Conservation (phyloP, 2,888 invertebrate genomes). For the Lapara coniferarum region DNA sequence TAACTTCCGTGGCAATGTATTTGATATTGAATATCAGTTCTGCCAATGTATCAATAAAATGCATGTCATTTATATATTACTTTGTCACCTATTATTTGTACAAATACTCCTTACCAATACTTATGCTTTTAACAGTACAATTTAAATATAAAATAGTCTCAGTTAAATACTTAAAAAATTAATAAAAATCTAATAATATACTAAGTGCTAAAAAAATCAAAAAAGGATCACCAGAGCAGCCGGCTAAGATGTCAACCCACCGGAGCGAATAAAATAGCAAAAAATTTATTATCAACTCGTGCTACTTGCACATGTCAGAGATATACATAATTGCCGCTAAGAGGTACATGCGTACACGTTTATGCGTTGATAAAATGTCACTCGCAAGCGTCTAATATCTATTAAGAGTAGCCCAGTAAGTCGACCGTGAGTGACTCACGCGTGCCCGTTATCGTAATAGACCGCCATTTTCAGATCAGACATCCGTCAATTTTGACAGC, state of each 20-base stretch:
- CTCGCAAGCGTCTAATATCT: not conserved
- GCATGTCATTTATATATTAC: too few species aligned
- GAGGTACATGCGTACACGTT: conserved; percentile 8
- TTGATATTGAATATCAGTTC: too few species aligned
- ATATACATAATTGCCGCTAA: conserved; percentile 13
- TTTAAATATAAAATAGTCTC: too few species aligned
- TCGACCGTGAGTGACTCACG: conserved; percentile 2
- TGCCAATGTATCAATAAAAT: too few species aligned
- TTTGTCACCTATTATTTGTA: too few species aligned
- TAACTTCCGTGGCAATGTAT: not conserved
- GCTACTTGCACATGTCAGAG: conserved; percentile 36
- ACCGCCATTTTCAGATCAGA: not conserved
- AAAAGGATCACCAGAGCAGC: conserved; percentile 5
- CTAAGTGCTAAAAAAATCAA: too few species aligned
- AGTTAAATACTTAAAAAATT: too few species aligned
- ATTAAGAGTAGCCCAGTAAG: not conserved
- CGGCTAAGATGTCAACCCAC: conserved; percentile 49
- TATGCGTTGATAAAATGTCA: conserved; percentile 9
- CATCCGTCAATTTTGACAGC: conserved; percentile 11
- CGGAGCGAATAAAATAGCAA: conserved; percentile 42
- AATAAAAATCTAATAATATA: too few species aligned
- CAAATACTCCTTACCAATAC: too few species aligned
- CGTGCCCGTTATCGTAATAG: conserved; percentile 9
- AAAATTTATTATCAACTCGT: conserved; percentile 44
- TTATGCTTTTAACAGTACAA: too few species aligned